Percentiles rank a stretch among this genome's conserved stretches.
phyloP scores from a whole-genome alignment of 2,113 vertebrate genomes.

The Albula glossodonta region DNA sequence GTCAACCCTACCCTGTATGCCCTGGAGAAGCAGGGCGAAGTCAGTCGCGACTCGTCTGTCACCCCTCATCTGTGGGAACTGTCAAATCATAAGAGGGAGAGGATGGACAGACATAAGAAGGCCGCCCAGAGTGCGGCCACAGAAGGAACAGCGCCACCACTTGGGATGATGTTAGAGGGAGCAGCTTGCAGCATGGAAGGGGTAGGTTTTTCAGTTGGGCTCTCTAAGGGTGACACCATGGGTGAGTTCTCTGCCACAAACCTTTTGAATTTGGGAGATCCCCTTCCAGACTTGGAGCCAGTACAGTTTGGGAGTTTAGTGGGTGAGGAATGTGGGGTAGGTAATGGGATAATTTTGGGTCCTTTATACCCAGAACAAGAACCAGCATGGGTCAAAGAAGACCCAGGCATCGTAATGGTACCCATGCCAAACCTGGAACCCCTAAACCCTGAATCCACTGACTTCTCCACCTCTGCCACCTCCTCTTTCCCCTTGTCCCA shows the following conservation, averaged over 20 bases:
- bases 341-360: constrained; percentile 16
- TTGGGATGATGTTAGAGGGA: not conserved
- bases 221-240: not conserved
- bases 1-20: constrained; percentile 74
- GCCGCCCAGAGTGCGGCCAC: constrained; percentile 17
- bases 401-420: not conserved
- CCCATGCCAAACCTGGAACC: constrained; percentile 13
- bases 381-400: not conserved
- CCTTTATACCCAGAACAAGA: constrained; percentile 14
- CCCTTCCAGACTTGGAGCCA: not conserved
- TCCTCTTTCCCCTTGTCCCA: not conserved
- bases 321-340: not conserved
- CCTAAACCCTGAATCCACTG: constrained; percentile 9
- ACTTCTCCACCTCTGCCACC: not conserved
- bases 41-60: constrained; percentile 54
- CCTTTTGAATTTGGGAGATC: not conserved
- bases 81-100: constrained; percentile 74
- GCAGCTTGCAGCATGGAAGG: not conserved
- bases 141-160: not conserved
- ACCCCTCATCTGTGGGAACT: constrained; percentile 79
- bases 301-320: not conserved
- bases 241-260: not conserved
- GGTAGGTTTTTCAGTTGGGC: not conserved
- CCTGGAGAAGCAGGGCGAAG: constrained; percentile 86
- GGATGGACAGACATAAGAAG: constrained; percentile 79